Base-by-base conservation (phyloP, 2,797 vertebrate species). In the Acanthopagrus latus region DNA sequence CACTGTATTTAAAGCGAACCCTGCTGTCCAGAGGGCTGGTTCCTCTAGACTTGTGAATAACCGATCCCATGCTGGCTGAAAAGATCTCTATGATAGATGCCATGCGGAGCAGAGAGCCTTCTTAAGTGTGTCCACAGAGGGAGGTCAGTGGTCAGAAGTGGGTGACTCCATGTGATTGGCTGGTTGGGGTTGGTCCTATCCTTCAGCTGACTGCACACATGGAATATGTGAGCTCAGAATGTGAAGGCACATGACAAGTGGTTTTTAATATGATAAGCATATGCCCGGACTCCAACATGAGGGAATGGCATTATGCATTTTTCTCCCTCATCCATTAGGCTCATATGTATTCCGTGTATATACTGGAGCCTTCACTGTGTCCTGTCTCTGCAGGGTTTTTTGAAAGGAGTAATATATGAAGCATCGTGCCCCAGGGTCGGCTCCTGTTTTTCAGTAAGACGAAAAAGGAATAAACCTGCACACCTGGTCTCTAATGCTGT, bases 241-340 rank as follows among this genome's bases (percentile, higher is more conserved):
- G 59, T 29, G 41, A 67, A 64, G 18, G 51, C 23, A 62, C 8
- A 41, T 63, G 20, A 65, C 50, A 63, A 78, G 66, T 78, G 75
- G 71, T 33, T 79, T 81, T 83, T 48, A 59, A 85, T 84, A 82
- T 83, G 59, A 50, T 50, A 70, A 74, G 25, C 60, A 70, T 67
- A 69, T 66, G 60, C 59, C 13, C n/a, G 2, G 13, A 64, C 57
- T 81, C 60, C 54, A 56, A 82, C 79, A 76, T 74, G 55, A 57
- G 55, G 44, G 48, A 58, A 63, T 21, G 80, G 38, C 71, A 86
- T 88, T 74, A 82, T 85, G 62, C 50, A 52, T 83, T 64, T 38
- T 38, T 38, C 7, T 38, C 2, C 7, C n/a, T 41, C 64, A 81
- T 82, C n/a, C 17, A 82, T 88, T 56, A 38, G 38, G 38, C 38